Evolutionary conservation across 2,797 vertebrate genomes (phyloP), one percentile per base, ranked within the genome.

Genomic region (Falco cherrug): DNA sequence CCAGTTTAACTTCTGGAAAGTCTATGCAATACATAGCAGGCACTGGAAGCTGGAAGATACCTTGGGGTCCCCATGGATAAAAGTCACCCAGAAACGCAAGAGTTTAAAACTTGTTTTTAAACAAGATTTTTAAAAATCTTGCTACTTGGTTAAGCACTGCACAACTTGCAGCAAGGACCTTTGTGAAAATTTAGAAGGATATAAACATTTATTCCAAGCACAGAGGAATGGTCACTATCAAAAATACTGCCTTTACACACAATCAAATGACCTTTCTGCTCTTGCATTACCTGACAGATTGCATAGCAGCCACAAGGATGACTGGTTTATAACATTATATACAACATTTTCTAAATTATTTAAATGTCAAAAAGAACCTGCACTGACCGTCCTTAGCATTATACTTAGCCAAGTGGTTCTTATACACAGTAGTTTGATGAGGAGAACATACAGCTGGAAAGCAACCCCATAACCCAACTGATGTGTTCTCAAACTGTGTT

Each of bases 31-130:
- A 65, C 29, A 8, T 35, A 81, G 31, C 21, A 28, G 25, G 33
- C 31, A 37, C 18, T 10, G 29, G 50, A 24, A 56, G 35, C 70
- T 74, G 35, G 56, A 54, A n/a, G 56, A 17, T 17, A 56, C 0
- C 33, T 68, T 48, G 53, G 35, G 28, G 54, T 60, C 50, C 33
- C 29, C 1, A 0, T 0, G 0, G 45, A 37, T n/a, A 26, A 45
- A 80, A 71, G 45, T 63, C 64, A 69, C 7, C 14, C 37, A 48
- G 47, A 75, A 77, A 29, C 45, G 8, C 11, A 12, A 35, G 9
- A 45, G 3, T 60, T 81, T 45, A n/a, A 73, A 68, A 35, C 15
- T 35, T 68, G 5, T 6, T 76, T 75, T 80, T 35, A 77, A 71
- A 84, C 8, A 74, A 35, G 9, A 11, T n/a, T 56, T 71, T 35